Base-by-base conservation (phyloP, 2,797 vertebrate genomes). In the Micrastur ruficollis region DNA sequence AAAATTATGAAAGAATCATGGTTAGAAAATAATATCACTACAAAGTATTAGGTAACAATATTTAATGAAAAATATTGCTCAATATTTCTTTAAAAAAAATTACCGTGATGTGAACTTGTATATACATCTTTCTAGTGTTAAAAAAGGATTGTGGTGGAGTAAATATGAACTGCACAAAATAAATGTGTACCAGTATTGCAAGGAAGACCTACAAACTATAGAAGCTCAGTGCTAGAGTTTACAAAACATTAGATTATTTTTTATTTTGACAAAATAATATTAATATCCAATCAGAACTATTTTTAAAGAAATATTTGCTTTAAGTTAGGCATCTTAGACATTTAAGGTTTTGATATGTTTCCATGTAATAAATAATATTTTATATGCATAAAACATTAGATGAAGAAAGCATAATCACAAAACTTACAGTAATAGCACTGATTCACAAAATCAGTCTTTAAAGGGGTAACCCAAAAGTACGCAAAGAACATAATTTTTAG, bases 41-140 rank as follows among this genome's bases (percentile, higher is more conserved):
- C 58, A 96, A 97, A 98, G 90, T 93, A 95, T 96, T 97, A 93
- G 76, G 81, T 93, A 98, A 98, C 92, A 96, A 95, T 96, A 97
- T 97, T 97, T 98, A 98, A 98, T 97, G 97, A 98, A 98, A 98
- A 97, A 98, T 98, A 98, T 97, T 97, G 97, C 97, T 98, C 95
- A 95, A 83, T 95, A 90, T 96, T 94, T 95, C 95, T 98, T 97
- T 88, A 72, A 97, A 97, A 97, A 93, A 98, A 98, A 97, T 90
- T 96, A 97, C 53, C 4, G 42, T 95, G 95, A 94, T 85, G 97
- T 94, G 96, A 97, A 97, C 89, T 89, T 97, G 93, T 97, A 97
- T 98, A 97, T 97, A 98, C 96, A 98, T 95, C 67, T 93, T 94
- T 96, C 86, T 95, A 82, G 46, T 95, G 86, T 95, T 92, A 96